A percentile compares a stretch with the other conserved stretches of the same genome.
These are phyloP conservation scores for Eustalomyia histrio DNA, from an alignment of 2,888 invertebrate species.

Conservation along the genomic window DNA sequence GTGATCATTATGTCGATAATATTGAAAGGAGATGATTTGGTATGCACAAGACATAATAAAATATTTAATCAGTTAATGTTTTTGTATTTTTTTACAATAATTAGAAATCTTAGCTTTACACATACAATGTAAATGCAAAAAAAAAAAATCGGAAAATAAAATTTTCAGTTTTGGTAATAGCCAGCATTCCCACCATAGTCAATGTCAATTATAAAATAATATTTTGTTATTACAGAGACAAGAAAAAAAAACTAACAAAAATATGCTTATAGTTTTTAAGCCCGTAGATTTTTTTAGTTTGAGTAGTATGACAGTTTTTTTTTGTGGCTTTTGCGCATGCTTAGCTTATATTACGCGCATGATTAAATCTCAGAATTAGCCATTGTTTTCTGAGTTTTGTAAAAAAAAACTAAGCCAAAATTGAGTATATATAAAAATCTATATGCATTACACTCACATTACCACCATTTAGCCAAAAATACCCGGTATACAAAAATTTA, in stretches of 20 bases:
- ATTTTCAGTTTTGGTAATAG: slow-evolving; percentile 61
- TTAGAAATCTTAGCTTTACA: slow-evolving; percentile 53
- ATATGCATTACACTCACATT: not conserved
- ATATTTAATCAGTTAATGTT: slow-evolving; percentile 50
- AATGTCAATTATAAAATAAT: slow-evolving; percentile 66
- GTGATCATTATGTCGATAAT: slow-evolving; percentile 24
- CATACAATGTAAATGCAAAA: not conserved
- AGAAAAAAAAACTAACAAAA: not conserved
- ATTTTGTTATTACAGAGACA: slow-evolving; percentile 54
- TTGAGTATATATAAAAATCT: slow-evolving; percentile 12
- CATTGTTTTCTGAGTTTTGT: slow-evolving; percentile 56
- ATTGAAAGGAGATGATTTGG: slow-evolving; percentile 34
- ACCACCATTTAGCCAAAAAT: not conserved
- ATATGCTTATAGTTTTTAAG: slow-evolving; percentile 24
- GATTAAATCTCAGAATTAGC: slow-evolving; percentile 65
- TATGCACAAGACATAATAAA: slow-evolving; percentile 46
- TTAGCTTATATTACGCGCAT: slow-evolving; percentile 59
- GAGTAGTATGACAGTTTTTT: slow-evolving; percentile 44
- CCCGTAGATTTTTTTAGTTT: slow-evolving; percentile 15
- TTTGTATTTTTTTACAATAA: slow-evolving; percentile 30
- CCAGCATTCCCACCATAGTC: slow-evolving; percentile 63
- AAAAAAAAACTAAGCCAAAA: slow-evolving; percentile 1
- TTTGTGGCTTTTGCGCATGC: slow-evolving; percentile 6
- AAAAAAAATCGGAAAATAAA: slow-evolving; percentile 2
- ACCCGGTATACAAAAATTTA: slow-evolving; percentile 12